Conservation (phyloP, 2,113 vertebrate genomes). For the Spea bombifrons region DNA sequence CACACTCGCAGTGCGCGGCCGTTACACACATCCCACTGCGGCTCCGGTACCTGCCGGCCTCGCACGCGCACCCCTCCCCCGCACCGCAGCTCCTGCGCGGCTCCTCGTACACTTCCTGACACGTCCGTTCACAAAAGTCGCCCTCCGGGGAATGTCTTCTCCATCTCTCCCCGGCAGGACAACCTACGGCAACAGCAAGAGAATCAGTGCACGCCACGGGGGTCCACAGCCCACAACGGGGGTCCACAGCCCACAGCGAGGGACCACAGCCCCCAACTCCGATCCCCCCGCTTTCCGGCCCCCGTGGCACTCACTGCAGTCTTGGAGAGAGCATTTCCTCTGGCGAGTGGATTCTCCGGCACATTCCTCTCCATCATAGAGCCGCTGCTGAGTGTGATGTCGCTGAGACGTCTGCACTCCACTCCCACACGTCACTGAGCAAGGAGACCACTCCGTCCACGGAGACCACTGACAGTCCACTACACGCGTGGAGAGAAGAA, state of each 20-base stretch:
- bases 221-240: too few relatives aligned
- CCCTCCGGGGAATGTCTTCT: constrained; percentile 39
- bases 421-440: constrained; percentile 68
- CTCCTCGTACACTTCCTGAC: constrained; percentile 63
- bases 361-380: constrained; percentile 62
- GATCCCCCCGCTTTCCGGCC: too few relatives aligned
- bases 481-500: background rate
- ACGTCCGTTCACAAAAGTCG: constrained; percentile 70
- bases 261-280: too few relatives aligned
- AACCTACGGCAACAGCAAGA: constrained; percentile 59
- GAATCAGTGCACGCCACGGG: too few relatives aligned
- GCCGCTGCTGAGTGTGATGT: constrained; percentile 44
- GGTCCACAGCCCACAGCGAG: too few relatives aligned
- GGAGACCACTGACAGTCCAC: constrained; percentile 69
- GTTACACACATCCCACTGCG: constrained; percentile 67
- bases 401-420: constrained; percentile 62
- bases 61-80: constrained; percentile 69
- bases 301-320: constrained; percentile 60
- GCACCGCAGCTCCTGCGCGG: constrained; percentile 58
- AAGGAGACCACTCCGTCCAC: constrained; percentile 70
- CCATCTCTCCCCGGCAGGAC: constrained; percentile 74
- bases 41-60: constrained; percentile 69
- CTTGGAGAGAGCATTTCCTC: constrained; percentile 51
- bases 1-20: constrained; percentile 74
- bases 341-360: constrained; percentile 52